Base-by-base conservation (phyloP, 1,140 invertebrate species). In the Dreissena polymorpha region DNA sequence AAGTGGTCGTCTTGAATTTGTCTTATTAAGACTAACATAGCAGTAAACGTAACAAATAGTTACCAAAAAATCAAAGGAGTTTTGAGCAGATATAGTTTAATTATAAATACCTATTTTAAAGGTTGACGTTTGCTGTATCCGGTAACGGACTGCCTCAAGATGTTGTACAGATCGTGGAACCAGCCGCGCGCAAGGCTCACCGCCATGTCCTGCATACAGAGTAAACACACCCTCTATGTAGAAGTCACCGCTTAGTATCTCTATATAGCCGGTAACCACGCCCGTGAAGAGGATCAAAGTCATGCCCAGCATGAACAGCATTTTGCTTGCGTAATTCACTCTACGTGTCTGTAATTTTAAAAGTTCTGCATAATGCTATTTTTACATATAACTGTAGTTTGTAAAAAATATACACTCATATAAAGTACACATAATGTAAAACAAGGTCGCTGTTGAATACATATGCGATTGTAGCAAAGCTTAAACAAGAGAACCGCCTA, bases 171-270 rank as follows among this genome's bases (percentile, higher is more conserved):
- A 60, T 18, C 16, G 2, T 3, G 57, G 57, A 60, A 60, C 6
- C 16, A 23, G 16, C 21, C 21, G 2, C 6, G 16, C 57, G 10
- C 57, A 60, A 8, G 39, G 39, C 57, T 23, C 57, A 60, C 12
- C 57, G 21, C 16, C 57, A 6, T 60, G 16, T 18, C 21, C 21
- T 60, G 2, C 57, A 60, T 60, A 60, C 57, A 60, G 16, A n/a
- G 57, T 60, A 12, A 60, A 60, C 57, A 60, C 57, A 12, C 57
- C 57, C 57, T 60, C 57, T 60, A 60, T 60, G 57, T 60, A 60
- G 21, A 6, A 18, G 21, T 60, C 21, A 5, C 57, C 57, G 6
- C 21, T 6, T 6, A 60, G 57, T 2, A 60, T 39, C 39, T 39
- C 39, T 39, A 8, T 39, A 39, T 39, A 39, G 39, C 39, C 39